phyloP scores from a whole-genome alignment of 2,797 vertebrate genomes.

The Neosalanx taihuensis region DNA sequence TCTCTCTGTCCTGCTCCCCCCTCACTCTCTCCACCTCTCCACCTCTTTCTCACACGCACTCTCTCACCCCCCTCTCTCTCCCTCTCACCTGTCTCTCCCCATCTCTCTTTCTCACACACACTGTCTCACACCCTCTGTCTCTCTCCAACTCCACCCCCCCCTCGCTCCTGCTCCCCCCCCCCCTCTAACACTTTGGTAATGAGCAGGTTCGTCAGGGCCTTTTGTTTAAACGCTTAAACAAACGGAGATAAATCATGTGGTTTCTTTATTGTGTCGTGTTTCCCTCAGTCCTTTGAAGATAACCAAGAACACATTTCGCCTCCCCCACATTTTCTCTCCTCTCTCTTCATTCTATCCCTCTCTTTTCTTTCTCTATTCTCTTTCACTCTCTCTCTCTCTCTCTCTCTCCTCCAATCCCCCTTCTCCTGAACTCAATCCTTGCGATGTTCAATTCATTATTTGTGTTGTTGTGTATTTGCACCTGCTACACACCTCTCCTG shows the following conservation, averaged over 20 bases:
- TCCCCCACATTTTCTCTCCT: conserved; percentile 14
- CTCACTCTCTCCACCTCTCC: too few species aligned
- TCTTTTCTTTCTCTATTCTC: not conserved
- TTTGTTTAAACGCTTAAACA: conserved; percentile 10
- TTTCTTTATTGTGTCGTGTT: not conserved
- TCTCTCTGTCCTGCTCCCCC: too few species aligned
- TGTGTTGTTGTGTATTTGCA: too few species aligned
- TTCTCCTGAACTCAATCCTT: too few species aligned
- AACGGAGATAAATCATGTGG: conserved; percentile 3
- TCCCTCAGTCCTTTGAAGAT: not conserved
- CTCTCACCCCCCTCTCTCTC: too few species aligned
- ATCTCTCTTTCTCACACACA: too few species aligned
- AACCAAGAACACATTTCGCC: not conserved
- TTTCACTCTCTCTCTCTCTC: not conserved
- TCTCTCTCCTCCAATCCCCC: not conserved
- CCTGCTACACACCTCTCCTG: not conserved
- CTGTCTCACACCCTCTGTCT: too few species aligned
- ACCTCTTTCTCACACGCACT: too few species aligned
- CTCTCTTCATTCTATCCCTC: conserved; percentile 1
- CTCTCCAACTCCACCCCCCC: too few species aligned
- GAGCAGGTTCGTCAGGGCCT: conserved; percentile 1
- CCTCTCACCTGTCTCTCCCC: too few species aligned
- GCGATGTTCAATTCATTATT: too few species aligned
- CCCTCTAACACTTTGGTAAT: conserved; percentile 41
- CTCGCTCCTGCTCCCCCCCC: conserved; percentile 21